Evolutionary conservation across 2,888 invertebrate genomes (phyloP).

Genomic region (Cephalotes varians): DNA sequence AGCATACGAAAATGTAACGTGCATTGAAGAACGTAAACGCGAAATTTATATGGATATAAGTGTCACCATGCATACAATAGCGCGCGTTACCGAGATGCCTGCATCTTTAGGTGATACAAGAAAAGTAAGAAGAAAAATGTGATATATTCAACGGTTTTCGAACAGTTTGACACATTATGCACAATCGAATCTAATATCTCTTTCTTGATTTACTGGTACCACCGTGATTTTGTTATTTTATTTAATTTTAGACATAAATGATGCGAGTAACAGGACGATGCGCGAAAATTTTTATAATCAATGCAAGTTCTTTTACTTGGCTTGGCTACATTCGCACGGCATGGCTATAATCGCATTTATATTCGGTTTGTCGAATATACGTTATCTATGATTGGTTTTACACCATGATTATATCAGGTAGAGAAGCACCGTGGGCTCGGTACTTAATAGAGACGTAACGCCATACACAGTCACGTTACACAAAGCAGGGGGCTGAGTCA

Average conservation of each 20-base stretch:
- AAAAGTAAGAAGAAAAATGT: neutral
- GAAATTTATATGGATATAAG: neutral
- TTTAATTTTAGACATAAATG: neutral
- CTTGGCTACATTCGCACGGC: neutral
- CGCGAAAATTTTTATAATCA: neutral
- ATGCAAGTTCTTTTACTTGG: neutral
- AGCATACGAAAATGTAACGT: neutral
- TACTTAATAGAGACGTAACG: slow-evolving; percentile 62
- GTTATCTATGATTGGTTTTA: slow-evolving; percentile 39
- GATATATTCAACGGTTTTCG: neutral
- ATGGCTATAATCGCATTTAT: neutral
- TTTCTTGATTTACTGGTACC: neutral
- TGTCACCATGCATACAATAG: neutral
- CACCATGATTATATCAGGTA: slow-evolving; percentile 52
- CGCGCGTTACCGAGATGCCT: neutral
- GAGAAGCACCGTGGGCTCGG: slow-evolving; percentile 36
- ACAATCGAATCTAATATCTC: neutral
- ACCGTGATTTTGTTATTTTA: neutral
- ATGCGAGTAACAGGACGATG: neutral
- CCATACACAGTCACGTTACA: slow-evolving; percentile 56
- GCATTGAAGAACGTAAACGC: neutral
- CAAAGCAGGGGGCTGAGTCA: slow-evolving; percentile 75
- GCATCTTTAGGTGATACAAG: neutral
- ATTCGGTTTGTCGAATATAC: slow-evolving; percentile 17
- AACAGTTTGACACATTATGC: neutral